Conservation (phyloP, 2,797 vertebrate species). For the Coregonus ussuriensis region DNA sequence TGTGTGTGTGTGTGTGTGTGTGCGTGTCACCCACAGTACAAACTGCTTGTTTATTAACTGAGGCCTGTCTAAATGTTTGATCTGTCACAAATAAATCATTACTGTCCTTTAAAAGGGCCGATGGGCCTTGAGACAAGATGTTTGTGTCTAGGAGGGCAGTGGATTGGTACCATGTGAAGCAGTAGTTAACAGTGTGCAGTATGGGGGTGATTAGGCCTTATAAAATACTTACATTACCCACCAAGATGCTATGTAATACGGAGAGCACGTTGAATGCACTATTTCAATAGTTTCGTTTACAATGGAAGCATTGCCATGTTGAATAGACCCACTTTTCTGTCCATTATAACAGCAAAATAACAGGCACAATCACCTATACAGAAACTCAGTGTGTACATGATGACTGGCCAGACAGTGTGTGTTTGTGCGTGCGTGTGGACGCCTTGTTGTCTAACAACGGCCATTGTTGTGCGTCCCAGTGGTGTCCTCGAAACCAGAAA, state of each 20-base stretch:
- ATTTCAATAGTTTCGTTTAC: not conserved
- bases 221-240: not conserved
- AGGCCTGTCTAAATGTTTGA: slow-evolving; percentile 2
- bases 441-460: no score
- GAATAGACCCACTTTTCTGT: not conserved
- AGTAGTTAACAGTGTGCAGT: not conserved
- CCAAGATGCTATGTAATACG: not conserved
- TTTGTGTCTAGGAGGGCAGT: not conserved
- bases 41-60: not conserved
- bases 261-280: not conserved
- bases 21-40: not conserved
- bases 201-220: not conserved
- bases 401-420: not conserved
- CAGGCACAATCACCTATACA: not conserved
- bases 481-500: no score
- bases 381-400: not conserved
- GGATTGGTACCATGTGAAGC: no score
- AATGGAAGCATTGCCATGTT: not conserved
- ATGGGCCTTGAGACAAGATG: not conserved
- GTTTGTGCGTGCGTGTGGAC: not conserved
- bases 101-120: not conserved
- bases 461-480: no score
- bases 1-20: not conserved
- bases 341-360: not conserved
- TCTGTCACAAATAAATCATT: not conserved